Conservation (phyloP, 1,140 invertebrate species). For the Atta colombica region DNA sequence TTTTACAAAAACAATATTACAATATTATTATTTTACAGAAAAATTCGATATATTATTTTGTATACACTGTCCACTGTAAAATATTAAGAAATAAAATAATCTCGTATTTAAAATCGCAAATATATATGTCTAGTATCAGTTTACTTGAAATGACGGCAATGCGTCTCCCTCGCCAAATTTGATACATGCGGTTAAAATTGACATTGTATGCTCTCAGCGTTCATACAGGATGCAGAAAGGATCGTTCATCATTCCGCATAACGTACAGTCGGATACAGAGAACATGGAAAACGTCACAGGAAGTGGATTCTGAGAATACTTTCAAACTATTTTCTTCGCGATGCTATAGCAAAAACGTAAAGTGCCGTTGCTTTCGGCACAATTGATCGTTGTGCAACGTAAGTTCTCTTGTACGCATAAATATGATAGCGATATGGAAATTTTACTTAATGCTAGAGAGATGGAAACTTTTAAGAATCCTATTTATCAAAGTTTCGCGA, state of each 20-base stretch:
- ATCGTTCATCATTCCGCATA: slow-evolving; percentile 55
- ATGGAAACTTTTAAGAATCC: slow-evolving; percentile 47
- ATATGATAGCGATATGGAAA: slow-evolving; percentile 58
- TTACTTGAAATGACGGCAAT: slow-evolving; percentile 21
- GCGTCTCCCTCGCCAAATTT: slow-evolving; percentile 38
- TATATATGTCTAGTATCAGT: slow-evolving; percentile 20
- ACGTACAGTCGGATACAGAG: slow-evolving; percentile 36
- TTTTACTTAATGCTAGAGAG: slow-evolving; percentile 52
- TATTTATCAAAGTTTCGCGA: slow-evolving; percentile 56
- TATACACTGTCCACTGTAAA: not conserved
- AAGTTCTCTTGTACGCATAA: slow-evolving; percentile 52
- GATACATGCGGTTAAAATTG: slow-evolving; percentile 51
- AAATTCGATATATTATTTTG: not conserved
- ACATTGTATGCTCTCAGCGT: slow-evolving; percentile 30
- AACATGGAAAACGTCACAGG: slow-evolving; percentile 48
- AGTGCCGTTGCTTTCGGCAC: slow-evolving; percentile 51
- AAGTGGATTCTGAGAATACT: slow-evolving; percentile 51
- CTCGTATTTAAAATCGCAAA: not conserved
- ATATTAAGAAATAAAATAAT: slow-evolving; percentile 24
- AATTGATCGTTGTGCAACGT: slow-evolving; percentile 58
- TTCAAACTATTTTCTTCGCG: slow-evolving; percentile 57
- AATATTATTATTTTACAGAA: not conserved
- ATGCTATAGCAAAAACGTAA: slow-evolving; percentile 47
- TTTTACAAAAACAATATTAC: not conserved
- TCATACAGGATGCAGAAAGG: slow-evolving; percentile 35